Conservation (phyloP, 2,888 invertebrate genomes). For the Pocota personata region DNA sequence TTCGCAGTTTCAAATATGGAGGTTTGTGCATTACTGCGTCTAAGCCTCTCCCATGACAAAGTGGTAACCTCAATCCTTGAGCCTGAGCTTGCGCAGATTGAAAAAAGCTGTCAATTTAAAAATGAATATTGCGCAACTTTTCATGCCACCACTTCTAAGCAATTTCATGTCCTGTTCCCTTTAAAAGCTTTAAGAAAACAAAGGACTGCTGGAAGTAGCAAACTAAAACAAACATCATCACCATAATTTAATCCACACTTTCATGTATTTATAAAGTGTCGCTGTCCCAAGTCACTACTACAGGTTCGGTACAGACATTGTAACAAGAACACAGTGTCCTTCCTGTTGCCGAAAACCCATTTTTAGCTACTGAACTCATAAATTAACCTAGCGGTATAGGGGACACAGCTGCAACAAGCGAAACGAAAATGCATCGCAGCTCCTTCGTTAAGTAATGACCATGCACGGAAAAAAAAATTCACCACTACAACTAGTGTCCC, state of each 20-base stretch:
- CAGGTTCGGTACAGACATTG: background rate
- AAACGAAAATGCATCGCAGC: conserved; percentile 80
- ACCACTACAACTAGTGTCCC: background rate
- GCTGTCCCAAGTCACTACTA: conserved; percentile 50
- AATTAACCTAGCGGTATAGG: conserved; percentile 59
- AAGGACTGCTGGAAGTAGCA: background rate
- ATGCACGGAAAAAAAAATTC: conserved; percentile 61
- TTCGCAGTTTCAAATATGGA: too few species aligned
- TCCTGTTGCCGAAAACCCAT: conserved; percentile 70
- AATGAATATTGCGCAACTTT: too few species aligned
- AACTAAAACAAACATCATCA: conserved; percentile 66
- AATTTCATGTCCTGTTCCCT: background rate
- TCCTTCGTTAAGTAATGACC: conserved; percentile 74
- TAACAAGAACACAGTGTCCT: conserved; percentile 56
- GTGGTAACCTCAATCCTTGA: too few species aligned
- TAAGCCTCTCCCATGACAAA: too few species aligned
- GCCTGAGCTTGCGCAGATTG: too few species aligned
- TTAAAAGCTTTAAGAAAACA: background rate
- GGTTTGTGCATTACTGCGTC: too few species aligned
- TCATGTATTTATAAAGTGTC: conserved; percentile 71
- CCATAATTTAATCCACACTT: conserved; percentile 70
- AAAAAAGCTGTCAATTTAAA: too few species aligned
- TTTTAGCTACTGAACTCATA: conserved; percentile 70
- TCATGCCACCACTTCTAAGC: background rate
- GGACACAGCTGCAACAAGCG: conserved; percentile 80